A percentile compares a stretch with the other conserved stretches of the same genome.
These are phyloP conservation scores for Phaonia tiefii DNA, from an alignment of 2,888 invertebrate genomes.

Conservation along the genomic window DNA sequence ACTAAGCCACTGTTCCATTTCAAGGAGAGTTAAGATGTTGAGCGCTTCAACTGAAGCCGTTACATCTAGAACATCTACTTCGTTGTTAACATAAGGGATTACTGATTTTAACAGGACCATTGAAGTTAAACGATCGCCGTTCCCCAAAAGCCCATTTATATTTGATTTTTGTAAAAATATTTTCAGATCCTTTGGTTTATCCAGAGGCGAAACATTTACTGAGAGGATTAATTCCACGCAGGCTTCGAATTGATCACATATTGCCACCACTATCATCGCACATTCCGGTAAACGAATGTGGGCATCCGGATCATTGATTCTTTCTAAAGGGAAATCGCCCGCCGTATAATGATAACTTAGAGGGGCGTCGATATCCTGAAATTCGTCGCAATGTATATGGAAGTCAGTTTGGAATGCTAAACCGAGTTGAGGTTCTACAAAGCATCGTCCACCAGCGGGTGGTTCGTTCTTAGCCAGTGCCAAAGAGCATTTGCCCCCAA, in stretches of 20 bases:
- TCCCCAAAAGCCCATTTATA: conserved; percentile 45
- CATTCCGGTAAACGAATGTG: conserved; percentile 46
- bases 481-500: conserved; percentile 28
- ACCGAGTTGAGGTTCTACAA: conserved; percentile 62
- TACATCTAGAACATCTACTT: conserved; percentile 36
- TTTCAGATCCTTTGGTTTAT: conserved; percentile 9
- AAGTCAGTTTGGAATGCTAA: conserved; percentile 69
- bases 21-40: conserved; percentile 61
- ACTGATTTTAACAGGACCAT: conserved; percentile 62
- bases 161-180: conserved; percentile 49
- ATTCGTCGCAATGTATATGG: conserved; percentile 67
- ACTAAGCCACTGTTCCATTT: conserved; percentile 66
- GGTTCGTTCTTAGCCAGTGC: conserved; percentile 63
- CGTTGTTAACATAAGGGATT: conserved; percentile 7
- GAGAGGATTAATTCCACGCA: conserved; percentile 58
- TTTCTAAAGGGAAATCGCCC: conserved; percentile 64
- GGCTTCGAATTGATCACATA: conserved; percentile 69
- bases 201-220: conserved; percentile 59
- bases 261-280: conserved; percentile 50
- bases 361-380: conserved; percentile 63
- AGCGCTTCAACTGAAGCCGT: conserved; percentile 43
- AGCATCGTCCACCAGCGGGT: conserved; percentile 66
- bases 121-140: conserved; percentile 59
- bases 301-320: conserved; percentile 55
- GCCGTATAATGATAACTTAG: conserved; percentile 65